Percentiles rank a stretch among this genome's conserved stretches.
Conservation (phyloP, 1,140 invertebrate genomes). For the Homalodisca vitripennis region DNA sequence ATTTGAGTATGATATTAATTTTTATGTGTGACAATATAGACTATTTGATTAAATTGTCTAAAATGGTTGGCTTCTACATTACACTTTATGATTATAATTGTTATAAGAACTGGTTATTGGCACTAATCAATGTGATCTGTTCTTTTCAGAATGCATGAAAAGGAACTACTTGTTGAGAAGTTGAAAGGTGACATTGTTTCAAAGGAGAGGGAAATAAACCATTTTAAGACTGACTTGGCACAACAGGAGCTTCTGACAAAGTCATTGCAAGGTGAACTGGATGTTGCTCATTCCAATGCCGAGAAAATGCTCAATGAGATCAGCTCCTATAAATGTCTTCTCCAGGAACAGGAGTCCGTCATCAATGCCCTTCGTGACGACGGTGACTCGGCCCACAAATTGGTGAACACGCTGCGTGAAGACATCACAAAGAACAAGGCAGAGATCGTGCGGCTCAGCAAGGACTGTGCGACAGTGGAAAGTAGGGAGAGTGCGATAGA, state of each 20-base stretch:
- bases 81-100: too few species aligned
- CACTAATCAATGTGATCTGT: too few species aligned
- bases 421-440: background rate
- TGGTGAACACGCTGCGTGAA: background rate
- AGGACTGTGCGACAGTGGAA: background rate
- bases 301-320: constrained; percentile 21
- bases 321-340: background rate
- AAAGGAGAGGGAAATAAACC: constrained; percentile 5
- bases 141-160: constrained; percentile 43
- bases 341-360: background rate
- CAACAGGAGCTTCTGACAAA: background rate
- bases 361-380: background rate
- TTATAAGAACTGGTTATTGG: too few species aligned
- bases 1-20: too few species aligned
- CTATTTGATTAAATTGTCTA: too few species aligned
- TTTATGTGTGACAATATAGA: too few species aligned
- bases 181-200: constrained; percentile 45
- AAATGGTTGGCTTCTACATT: too few species aligned
- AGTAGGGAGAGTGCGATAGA: constrained; percentile 40
- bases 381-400: background rate
- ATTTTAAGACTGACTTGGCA: constrained; percentile 19
- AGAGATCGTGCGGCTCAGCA: background rate
- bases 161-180: constrained; percentile 44
- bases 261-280: background rate
- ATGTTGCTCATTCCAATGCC: background rate